Percentiles rank a stretch among this genome's conserved stretches.
Evolutionary conservation across 2,888 invertebrate genomes (phyloP).

Genomic region (Serrognathus titanus): DNA sequence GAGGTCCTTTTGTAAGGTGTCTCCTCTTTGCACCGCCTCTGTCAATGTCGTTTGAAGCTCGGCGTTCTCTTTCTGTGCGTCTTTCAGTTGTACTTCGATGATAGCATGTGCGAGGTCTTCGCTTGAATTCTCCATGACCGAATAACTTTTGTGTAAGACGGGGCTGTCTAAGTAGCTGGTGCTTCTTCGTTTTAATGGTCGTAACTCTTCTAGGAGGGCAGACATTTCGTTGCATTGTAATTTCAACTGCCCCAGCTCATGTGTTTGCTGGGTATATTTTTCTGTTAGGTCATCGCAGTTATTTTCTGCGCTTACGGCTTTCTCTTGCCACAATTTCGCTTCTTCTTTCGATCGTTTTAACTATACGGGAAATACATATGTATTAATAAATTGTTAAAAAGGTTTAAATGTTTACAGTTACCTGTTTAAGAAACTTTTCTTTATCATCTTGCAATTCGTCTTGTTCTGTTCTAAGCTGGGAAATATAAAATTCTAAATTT

Average conservation of each 20-base stretch:
- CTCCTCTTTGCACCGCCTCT: constrained; percentile 15
- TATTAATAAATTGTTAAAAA: not conserved
- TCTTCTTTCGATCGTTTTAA: constrained; percentile 45
- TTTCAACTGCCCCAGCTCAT: constrained; percentile 33
- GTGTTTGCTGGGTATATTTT: constrained; percentile 34
- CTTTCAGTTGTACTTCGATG: constrained; percentile 46
- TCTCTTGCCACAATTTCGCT: constrained; percentile 36
- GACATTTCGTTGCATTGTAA: constrained; percentile 40
- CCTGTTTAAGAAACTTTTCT: constrained; percentile 49
- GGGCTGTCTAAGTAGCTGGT: constrained; percentile 32
- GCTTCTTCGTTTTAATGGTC: constrained; percentile 23
- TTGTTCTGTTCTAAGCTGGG: constrained; percentile 52
- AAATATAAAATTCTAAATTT: constrained; percentile 53
- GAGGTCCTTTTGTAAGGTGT: constrained; percentile 14
- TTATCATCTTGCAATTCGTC: constrained; percentile 55
- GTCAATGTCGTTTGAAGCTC: constrained; percentile 27
- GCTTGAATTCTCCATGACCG: constrained; percentile 6
- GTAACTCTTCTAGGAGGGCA: constrained; percentile 51
- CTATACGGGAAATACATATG: constrained; percentile 35
- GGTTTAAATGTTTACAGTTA: constrained; percentile 16
- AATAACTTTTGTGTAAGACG: constrained; percentile 16
- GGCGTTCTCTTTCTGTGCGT: constrained; percentile 38
- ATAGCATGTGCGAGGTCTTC: constrained; percentile 46
- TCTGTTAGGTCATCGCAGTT: constrained; percentile 32
- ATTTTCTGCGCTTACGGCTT: constrained; percentile 36